Evolutionary conservation across 2,113 vertebrate genomes (phyloP), one percentile per base, ranked within the genome.

Genomic region (Leptosomus discolor): DNA sequence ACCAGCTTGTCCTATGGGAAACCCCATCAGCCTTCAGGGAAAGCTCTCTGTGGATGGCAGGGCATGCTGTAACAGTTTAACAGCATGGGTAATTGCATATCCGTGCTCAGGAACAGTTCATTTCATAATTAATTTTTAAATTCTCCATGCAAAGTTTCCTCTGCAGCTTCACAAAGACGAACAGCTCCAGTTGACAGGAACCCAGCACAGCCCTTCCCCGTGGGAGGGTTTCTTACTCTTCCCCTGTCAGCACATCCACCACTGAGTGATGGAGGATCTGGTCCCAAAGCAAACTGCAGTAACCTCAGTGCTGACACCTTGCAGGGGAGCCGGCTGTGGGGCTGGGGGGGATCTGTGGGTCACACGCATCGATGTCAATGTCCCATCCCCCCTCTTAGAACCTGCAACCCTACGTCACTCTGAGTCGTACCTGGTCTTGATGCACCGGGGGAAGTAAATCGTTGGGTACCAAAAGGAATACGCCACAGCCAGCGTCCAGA

Each of bases 391-490:
- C 37, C 83, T 53, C 78, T 76, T 63, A 30, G 34, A 78, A 21
- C 26, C 68, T 77, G 45, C 75, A 37, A 4, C 29, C 54, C 34
- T 2, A 0, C 22, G 20, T 82, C 54, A 23, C 29, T 15, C 37
- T 36, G 58, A 7, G 34, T 27, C 77, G 14, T 95, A 99, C 99
- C 99, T 99, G 98, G 94, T 98, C 76, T 98, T 98, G 90, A 98
- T 97, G 93, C 98, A 99, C 20, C 92, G 88, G 4, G 99, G 99
- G 77, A 99, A 99, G 90, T 98, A 97, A 65, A 84, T 97, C 39
- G 97, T 97, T 2, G 99, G 99, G 76, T 99, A 98, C 99, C 99
- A 99, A 41, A 99, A 79, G 17, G 98, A 90, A 60, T 99, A 99
- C 26, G 98, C 95, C 12, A 97, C 69, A 8, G 98, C 98, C 97